These are phyloP conservation scores for Plagodis pulveraria DNA, from an alignment of 2,888 invertebrate species.

Conservation along the genomic window DNA sequence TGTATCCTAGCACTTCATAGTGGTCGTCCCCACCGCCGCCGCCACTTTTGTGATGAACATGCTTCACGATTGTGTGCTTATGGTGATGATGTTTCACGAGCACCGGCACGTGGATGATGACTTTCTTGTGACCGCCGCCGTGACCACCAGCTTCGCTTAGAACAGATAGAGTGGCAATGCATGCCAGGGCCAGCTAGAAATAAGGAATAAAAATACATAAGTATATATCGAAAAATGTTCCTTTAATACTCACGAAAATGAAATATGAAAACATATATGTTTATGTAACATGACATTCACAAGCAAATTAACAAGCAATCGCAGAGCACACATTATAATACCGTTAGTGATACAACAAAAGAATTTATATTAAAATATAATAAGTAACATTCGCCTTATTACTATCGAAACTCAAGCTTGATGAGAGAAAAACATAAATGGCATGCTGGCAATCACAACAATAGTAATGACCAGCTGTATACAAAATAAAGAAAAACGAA, in stretches of 20 bases:
- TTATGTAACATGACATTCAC: slow-evolving; percentile 7
- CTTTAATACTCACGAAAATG: too few species aligned
- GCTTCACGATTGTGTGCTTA: slow-evolving; percentile 91
- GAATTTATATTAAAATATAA: slow-evolving; percentile 21
- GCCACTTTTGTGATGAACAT: slow-evolving; percentile 87
- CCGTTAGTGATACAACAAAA: slow-evolving; percentile 35
- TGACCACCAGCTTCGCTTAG: slow-evolving; percentile 74
- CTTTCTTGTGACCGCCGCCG: slow-evolving; percentile 87
- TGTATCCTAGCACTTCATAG: slow-evolving; percentile 89
- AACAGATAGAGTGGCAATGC: slow-evolving; percentile 64
- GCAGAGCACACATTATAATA: slow-evolving; percentile 29
- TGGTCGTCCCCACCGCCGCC: slow-evolving; percentile 85
- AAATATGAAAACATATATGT: too few species aligned
- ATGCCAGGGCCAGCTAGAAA: slow-evolving; percentile 70
- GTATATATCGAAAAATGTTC: too few species aligned
- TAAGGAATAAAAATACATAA: slow-evolving; percentile 12
- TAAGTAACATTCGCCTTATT: slow-evolving; percentile 27
- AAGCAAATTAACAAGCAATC: slow-evolving; percentile 20
- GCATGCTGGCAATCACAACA: slow-evolving; percentile 30
- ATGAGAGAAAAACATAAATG: slow-evolving; percentile 20
- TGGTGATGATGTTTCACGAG: slow-evolving; percentile 91
- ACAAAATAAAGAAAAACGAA: slow-evolving; percentile 36
- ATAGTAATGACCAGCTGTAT: slow-evolving; percentile 36
- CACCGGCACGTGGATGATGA: slow-evolving; percentile 91
- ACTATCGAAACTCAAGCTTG: slow-evolving; percentile 16